Base-by-base conservation (phyloP, 2,888 invertebrate genomes). In the Laothoe populi region DNA sequence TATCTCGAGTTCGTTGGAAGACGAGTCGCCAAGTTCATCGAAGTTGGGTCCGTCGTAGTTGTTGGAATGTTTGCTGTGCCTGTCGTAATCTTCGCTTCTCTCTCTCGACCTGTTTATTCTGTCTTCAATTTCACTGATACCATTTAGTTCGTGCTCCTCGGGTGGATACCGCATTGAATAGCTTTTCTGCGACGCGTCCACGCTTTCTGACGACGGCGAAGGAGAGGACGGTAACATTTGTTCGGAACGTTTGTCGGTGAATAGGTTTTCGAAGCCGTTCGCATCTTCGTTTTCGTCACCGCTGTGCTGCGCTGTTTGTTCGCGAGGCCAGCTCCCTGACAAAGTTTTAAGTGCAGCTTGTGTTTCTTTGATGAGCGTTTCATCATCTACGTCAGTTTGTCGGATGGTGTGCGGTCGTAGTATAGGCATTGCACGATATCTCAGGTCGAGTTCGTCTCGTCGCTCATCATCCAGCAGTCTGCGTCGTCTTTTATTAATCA, bases 311-410 rank as follows among this genome's bases (percentile, higher is more conserved):
- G 94, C 94, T 7, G 94, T 94, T 26, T 95, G 95, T 13, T 96
- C 96, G n/a, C 86, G 83, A 5, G 96, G 95, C 96, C 97, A 97
- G 82, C 96, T 97, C 16, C 97, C 97, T 0, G 97, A 97, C n/a
- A 98, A 89, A 71, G 96, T 96, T 83, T 97, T 96, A 35, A 98
- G 86, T 0, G 97, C 97, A 0, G 97, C 97, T 82, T 98, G 97
- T 2, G 98, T 97, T 84, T 98, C 98, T 59, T 97, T 94, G 67
- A 98, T 97, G 61, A 97, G 93, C 0, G 95, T 96, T 82, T 98
- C 98, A 78, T 97, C 96, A 73, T 97, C 96, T 73, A 95, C 95
- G 46, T 85, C 82, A 45, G 87, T 64, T 63, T 75, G 86, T 66
- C 87, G 84, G 57, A 77, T 63, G 71, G 92, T 74, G 57, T 90